Conservation (phyloP, 2,113 vertebrate genomes). For the Ochotona princeps region DNA sequence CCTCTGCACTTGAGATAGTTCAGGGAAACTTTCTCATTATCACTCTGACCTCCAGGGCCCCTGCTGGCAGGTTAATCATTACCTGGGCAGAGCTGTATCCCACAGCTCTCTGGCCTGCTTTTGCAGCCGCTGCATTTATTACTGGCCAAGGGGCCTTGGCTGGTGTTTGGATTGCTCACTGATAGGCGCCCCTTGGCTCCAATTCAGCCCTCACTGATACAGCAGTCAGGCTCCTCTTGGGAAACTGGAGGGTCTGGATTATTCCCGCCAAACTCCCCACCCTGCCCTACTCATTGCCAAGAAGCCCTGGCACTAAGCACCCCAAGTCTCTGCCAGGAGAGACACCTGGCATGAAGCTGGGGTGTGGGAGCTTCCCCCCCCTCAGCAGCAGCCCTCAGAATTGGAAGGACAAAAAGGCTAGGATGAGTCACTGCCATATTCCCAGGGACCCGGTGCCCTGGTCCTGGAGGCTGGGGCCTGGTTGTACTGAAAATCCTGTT, state of each 20-base stretch:
- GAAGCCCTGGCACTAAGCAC: background rate
- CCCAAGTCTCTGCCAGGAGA: background rate
- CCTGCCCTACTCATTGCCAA: rapidly evolving
- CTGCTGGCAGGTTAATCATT: slow-evolving; percentile 87
- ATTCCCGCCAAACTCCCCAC: background rate
- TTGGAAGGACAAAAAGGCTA: background rate
- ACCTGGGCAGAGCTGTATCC: slow-evolving; percentile 65
- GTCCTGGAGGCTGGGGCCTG: background rate
- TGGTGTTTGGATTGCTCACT: slow-evolving; percentile 80
- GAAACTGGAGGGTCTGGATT: slow-evolving; percentile 42
- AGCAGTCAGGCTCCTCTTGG: slow-evolving; percentile 34
- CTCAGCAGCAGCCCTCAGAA: background rate
- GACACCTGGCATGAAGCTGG: background rate
- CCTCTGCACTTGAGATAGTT: slow-evolving; percentile 73
- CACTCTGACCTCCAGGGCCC: slow-evolving; percentile 74
- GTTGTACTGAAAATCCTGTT: background rate
- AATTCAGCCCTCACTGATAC: slow-evolving; percentile 57
- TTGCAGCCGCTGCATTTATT: slow-evolving; percentile 82
- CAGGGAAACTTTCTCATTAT: slow-evolving; percentile 74
- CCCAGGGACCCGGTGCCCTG: background rate
- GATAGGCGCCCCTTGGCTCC: slow-evolving; percentile 78
- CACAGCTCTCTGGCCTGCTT: slow-evolving; percentile 83
- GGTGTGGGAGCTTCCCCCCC: background rate
- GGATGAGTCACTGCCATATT: rapidly evolving
- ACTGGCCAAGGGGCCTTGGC: slow-evolving; percentile 82